Evolutionary conservation across 2,797 vertebrate species (phyloP), one percentile per base, ranked within the genome.

Genomic region (Macropodus opercularis): DNA sequence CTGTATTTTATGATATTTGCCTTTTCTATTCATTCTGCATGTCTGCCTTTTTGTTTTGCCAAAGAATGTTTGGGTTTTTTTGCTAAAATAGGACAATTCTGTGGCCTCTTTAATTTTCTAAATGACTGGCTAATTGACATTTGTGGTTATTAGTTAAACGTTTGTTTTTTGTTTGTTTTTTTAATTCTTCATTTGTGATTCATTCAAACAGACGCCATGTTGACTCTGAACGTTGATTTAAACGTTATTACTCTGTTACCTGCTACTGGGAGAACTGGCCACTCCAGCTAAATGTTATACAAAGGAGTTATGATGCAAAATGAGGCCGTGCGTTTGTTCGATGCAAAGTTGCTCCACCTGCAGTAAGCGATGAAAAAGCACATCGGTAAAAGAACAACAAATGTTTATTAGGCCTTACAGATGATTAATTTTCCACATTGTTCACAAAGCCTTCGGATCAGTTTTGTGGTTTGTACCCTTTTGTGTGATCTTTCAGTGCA

Each of bases 21-120:
- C 71, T 74, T 81, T 61, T 66, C 77, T 17, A 32, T 54, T 40
- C 15, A 38, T 53, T 61, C 18, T 55, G 64, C 69, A 69, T 75
- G 75, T 40, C 62, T 82, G 44, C 73, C 71, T 89, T 83, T 78
- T 80, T 61, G 46, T 84, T 80, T 84, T 81, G 77, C 89, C 83
- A 87, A 90, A 91, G 80, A 88, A 63, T 71, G 63, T 74, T 11
- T 43, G 58, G 57, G 21, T 46, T 56, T 53, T 32, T 62, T 63
- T 29, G 8, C 57, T 24, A 21, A 24, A n/a, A 43, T 38, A 63
- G 2, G 19, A 63, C 43, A 56, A 50, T 5, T 7, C 32, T 10
- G 17, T 56, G 27, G 63, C 46, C 63, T 49, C 31, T 55, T 36
- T 56, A 42, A 64, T 72, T 44, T 61, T 21, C 49, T 18, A 34